Evolutionary conservation across 2,797 vertebrate genomes (phyloP).

Genomic region (Sebastes paucispinis): DNA sequence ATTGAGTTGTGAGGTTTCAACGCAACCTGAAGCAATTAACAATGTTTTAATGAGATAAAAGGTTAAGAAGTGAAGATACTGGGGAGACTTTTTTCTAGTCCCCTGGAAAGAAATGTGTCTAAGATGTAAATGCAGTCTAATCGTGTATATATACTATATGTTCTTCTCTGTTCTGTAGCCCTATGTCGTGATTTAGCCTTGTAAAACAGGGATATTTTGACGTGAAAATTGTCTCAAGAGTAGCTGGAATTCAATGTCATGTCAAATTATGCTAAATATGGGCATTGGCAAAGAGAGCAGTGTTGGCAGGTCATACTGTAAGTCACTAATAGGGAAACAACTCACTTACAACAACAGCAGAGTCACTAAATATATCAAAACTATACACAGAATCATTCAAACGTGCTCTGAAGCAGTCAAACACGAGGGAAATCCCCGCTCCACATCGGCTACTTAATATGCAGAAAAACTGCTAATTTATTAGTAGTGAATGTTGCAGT

Average conservation of each 20-base stretch:
- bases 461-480: background rate
- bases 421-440: background rate
- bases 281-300: background rate
- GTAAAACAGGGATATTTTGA: background rate
- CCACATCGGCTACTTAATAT: background rate
- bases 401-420: background rate
- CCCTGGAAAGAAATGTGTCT: background rate
- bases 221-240: background rate
- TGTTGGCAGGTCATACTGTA: background rate
- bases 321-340: background rate
- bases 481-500: background rate
- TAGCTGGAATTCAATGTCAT: background rate
- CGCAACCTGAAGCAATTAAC: slow-evolving; percentile 26
- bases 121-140: background rate
- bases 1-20: slow-evolving; percentile 9
- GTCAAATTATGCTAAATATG: background rate
- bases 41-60: slow-evolving; percentile 7
- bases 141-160: too few species aligned
- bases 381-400: background rate
- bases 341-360: background rate
- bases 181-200: background rate
- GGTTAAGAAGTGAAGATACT: background rate
- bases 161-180: background rate
- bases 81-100: background rate
- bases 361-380: background rate